Evolutionary conservation across 2,113 vertebrate species (phyloP).

Genomic region (Burhinus bistriatus): DNA sequence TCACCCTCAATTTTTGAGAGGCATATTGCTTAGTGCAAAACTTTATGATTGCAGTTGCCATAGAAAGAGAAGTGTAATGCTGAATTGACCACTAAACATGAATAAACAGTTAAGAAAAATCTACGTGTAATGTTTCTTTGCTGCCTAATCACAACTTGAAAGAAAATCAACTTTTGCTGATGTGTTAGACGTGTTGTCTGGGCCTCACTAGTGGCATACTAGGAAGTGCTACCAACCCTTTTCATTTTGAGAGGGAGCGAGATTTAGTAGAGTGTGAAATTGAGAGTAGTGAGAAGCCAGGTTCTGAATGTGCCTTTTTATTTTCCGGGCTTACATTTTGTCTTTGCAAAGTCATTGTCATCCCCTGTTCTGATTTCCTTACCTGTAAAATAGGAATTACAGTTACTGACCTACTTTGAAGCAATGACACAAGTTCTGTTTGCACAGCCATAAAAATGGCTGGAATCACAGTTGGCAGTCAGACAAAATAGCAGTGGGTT

Average conservation of each 20-base stretch:
- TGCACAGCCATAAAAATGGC: background rate
- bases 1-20: background rate
- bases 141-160: background rate
- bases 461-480: background rate
- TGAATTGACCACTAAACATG: background rate
- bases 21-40: background rate
- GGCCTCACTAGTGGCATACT: background rate
- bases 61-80: background rate
- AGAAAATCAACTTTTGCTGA: background rate
- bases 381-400: background rate
- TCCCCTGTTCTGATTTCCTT: background rate
- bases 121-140: background rate
- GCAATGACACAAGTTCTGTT: background rate
- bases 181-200: background rate
- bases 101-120: background rate
- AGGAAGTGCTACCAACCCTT: background rate
- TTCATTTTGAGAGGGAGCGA: background rate
- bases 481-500: background rate
- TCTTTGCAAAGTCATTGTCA: background rate
- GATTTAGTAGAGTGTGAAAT: background rate
- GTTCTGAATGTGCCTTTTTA: background rate
- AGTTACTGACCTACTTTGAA: slow-evolving; percentile 22
- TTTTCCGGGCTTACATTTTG: background rate
- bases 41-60: background rate
- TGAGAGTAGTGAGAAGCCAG: background rate